Conservation (phyloP, 2,888 invertebrate genomes). For the Girardia tigrina region DNA sequence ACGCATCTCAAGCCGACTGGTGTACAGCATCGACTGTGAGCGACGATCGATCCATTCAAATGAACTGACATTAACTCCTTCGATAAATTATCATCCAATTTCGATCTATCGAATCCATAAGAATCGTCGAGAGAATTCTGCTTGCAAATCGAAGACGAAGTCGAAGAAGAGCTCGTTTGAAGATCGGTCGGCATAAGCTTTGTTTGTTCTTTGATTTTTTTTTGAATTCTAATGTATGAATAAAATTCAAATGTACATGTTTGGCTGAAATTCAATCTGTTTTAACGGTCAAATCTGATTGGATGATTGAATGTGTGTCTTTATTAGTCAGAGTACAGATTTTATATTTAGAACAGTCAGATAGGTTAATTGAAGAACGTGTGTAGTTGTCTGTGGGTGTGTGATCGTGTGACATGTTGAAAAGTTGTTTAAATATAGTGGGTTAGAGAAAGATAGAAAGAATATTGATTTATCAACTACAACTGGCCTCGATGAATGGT, state of each 20-base stretch:
- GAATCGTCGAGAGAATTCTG: not conserved
- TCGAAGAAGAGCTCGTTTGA: not conserved
- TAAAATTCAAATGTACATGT: slow-evolving; percentile 10
- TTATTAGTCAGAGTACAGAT: slow-evolving; percentile 7
- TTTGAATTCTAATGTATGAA: too few relatives aligned
- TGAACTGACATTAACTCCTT: not conserved
- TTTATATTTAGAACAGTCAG: not conserved
- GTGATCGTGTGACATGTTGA: too few relatives aligned
- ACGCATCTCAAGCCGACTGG: not conserved
- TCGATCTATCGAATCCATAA: not conserved
- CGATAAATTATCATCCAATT: not conserved
- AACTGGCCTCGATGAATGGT: not conserved
- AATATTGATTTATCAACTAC: slow-evolving; percentile 1
- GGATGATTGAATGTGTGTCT: not conserved
- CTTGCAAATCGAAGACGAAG: not conserved
- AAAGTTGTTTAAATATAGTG: slow-evolving; percentile 15
- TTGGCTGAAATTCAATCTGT: slow-evolving; percentile 11
- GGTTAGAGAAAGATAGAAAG: slow-evolving; percentile 14
- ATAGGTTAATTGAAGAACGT: not conserved
- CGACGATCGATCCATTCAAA: not conserved
- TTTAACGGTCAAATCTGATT: not conserved
- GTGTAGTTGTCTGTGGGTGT: not conserved
- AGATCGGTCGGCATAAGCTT: slow-evolving; percentile 14
- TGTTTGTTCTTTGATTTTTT: not conserved
- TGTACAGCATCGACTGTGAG: not conserved